These are phyloP conservation scores for Eupithecia pulchellata DNA, from an alignment of 2,888 invertebrate species.

Conservation along the genomic window DNA sequence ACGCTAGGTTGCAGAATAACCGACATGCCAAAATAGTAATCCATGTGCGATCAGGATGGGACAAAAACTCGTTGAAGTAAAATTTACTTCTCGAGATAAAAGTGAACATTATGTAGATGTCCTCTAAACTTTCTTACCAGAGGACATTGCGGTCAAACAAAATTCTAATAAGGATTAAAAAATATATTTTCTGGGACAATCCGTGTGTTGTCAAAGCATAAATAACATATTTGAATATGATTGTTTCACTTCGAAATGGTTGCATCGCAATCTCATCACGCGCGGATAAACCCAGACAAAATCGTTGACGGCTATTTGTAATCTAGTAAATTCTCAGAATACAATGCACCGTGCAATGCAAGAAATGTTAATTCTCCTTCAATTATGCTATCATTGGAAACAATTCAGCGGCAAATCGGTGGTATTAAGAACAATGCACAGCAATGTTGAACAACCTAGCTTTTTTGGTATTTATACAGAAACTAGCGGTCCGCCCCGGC, in stretches of 20 bases:
- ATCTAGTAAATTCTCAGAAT: conserved; percentile 27
- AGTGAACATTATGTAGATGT: no score
- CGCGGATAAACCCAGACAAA: conserved; percentile 5
- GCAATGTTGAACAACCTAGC: neutral
- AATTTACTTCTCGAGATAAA: no score
- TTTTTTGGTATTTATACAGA: neutral
- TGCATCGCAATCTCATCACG: neutral
- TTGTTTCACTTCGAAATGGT: neutral
- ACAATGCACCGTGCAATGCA: conserved; percentile 19
- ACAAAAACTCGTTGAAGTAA: neutral
- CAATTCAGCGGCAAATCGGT: conserved; percentile 27
- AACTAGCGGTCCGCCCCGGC: no score
- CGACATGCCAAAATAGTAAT: conserved; percentile 11
- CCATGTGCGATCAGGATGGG: neutral
- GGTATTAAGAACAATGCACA: conserved; percentile 1
- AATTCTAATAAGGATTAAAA: no score
- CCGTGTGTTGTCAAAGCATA: neutral
- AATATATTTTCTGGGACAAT: no score
- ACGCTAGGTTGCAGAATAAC: conserved; percentile 21
- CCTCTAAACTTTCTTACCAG: no score
- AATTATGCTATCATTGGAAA: conserved; percentile 28
- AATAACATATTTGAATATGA: neutral
- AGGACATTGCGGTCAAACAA: no score
- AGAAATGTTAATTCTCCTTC: conserved; percentile 34
- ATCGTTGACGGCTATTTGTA: conserved; percentile 24